Evolutionary conservation across 2,888 invertebrate genomes (phyloP).

Genomic region (Liodrosophila aerea): DNA sequence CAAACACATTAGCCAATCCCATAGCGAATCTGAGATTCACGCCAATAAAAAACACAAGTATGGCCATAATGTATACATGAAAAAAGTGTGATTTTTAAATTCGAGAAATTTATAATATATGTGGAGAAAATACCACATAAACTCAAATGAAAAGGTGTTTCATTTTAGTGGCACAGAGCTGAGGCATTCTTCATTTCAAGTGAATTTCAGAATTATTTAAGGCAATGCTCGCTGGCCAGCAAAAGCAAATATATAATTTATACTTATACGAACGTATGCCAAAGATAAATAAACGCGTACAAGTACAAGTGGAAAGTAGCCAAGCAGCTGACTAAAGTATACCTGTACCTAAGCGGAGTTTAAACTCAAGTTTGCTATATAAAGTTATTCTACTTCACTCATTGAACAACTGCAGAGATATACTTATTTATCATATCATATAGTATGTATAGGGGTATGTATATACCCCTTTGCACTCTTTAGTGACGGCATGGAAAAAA

Average conservation of each 20-base stretch:
- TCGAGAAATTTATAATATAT: slow-evolving; percentile 22
- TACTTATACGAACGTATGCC: slow-evolving; percentile 15
- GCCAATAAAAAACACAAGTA: slow-evolving; percentile 46
- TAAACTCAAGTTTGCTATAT: no score
- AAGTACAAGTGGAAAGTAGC: slow-evolving; percentile 23
- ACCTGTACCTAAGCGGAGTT: slow-evolving; percentile 18
- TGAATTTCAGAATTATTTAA: slow-evolving; percentile 46
- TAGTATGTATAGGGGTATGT: no score
- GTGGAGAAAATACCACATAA: slow-evolving; percentile 10
- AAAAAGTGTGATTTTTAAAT: slow-evolving; percentile 6
- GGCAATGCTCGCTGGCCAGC: slow-evolving; percentile 43
- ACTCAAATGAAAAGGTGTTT: slow-evolving; percentile 64
- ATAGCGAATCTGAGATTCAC: slow-evolving; percentile 12
- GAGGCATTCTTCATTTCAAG: slow-evolving; percentile 8
- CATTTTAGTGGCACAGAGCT: slow-evolving; percentile 60
- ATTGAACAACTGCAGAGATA: no score
- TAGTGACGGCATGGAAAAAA: slow-evolving; percentile 27
- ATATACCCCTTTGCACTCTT: not conserved
- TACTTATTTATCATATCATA: no score
- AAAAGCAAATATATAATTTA: slow-evolving; percentile 28
- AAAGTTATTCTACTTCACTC: no score
- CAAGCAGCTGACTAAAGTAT: slow-evolving; percentile 20
- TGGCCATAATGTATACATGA: slow-evolving; percentile 8
- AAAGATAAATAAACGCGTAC: slow-evolving; percentile 16
- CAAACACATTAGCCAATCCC: slow-evolving; percentile 29